Conservation (phyloP, 2,888 invertebrate genomes). For the Athrips mouffetella region DNA sequence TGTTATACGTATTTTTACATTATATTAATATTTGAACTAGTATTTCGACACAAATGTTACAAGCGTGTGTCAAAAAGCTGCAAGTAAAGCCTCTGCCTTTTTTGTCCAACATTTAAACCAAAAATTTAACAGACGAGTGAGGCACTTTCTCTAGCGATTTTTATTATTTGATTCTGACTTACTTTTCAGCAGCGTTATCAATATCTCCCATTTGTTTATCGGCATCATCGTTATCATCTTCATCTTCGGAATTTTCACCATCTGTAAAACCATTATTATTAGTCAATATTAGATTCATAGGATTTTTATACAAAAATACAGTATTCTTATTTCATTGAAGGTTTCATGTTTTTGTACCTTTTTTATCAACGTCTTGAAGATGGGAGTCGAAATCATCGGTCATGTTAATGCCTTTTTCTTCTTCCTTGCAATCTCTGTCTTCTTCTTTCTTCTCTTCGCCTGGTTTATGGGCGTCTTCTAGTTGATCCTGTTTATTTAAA, state of each 20-base stretch:
- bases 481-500: slow-evolving; percentile 84
- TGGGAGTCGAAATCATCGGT: slow-evolving; percentile 96
- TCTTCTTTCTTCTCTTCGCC: slow-evolving; percentile 87
- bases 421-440: slow-evolving; percentile 89
- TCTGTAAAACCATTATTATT: slow-evolving; percentile 47
- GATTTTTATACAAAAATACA: background rate
- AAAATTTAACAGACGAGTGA: no score
- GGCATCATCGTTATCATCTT: slow-evolving; percentile 84
- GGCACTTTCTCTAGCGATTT: no score
- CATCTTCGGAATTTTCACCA: slow-evolving; percentile 78
- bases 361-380: slow-evolving; percentile 86
- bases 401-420: slow-evolving; percentile 96
- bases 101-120: no score
- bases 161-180: no score
- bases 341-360: slow-evolving; percentile 51
- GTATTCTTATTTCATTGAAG: background rate
- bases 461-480: slow-evolving; percentile 90
- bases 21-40: no score
- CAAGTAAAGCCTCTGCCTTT: no score
- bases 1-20: background rate
- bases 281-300: no score
- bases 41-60: no score
- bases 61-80: no score
- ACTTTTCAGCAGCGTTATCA: slow-evolving; percentile 89
- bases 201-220: slow-evolving; percentile 99